These are phyloP conservation scores for Vulpes ferrilata DNA, from an alignment of 2,113 vertebrate species.

Conservation along the genomic window DNA sequence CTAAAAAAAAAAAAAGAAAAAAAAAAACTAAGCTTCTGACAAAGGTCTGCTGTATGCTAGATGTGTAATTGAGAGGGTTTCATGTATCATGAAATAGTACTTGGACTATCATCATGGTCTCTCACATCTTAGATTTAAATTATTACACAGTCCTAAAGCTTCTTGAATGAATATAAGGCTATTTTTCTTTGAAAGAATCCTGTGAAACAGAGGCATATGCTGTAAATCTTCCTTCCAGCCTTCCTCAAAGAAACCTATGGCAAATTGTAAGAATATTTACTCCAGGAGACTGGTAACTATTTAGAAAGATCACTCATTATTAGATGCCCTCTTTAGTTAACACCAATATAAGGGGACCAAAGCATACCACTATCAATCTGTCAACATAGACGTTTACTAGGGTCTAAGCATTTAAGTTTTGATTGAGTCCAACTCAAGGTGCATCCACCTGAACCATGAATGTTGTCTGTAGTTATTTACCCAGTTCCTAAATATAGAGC, in stretches of 20 bases:
- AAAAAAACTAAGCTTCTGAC: not conserved
- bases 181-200: not conserved
- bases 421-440: not conserved
- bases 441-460: not conserved
- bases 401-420: not conserved
- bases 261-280: not conserved
- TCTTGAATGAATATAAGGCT: not conserved
- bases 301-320: not conserved
- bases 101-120: not conserved
- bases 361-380: not conserved
- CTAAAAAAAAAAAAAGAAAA: too few species aligned
- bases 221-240: not conserved
- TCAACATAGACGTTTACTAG: not conserved
- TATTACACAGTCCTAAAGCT: not conserved
- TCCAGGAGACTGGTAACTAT: not conserved
- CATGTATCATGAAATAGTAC: not conserved
- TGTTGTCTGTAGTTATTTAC: not conserved
- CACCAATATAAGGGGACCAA: not conserved
- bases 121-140: not conserved
- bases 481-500: not conserved
- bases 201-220: not conserved
- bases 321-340: not conserved
- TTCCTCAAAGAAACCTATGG: not conserved
- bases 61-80: not conserved
- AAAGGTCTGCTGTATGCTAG: not conserved